Percentiles rank a stretch among this genome's conserved stretches.
phyloP scores from a whole-genome alignment of 2,888 invertebrate genomes.

The Polyploca ridens region DNA sequence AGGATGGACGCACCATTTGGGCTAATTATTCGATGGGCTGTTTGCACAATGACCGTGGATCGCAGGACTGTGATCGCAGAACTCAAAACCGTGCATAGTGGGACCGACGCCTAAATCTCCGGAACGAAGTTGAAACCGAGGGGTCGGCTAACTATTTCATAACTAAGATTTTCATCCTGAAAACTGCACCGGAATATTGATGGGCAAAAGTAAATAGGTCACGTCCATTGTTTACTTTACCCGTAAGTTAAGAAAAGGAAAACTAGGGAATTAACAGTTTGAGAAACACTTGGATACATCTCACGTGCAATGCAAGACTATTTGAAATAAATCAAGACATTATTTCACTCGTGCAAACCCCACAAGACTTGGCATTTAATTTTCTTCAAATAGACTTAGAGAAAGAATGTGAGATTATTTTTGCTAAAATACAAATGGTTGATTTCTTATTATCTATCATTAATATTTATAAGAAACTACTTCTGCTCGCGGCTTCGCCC shows the following conservation, averaged over 20 bases:
- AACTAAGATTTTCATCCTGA: not conserved
- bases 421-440: not conserved
- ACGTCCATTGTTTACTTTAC: not conserved
- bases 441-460: not conserved
- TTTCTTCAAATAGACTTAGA: not conserved
- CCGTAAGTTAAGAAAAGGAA: constrained; percentile 1
- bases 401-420: not conserved
- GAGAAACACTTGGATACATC: not conserved
- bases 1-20: too few species aligned
- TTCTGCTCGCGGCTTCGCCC: too few species aligned
- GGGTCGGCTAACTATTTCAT: not conserved
- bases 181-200: constrained; percentile 3
- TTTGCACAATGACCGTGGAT: too few species aligned
- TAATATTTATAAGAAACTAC: too few species aligned
- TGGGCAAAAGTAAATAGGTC: not conserved
- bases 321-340: not conserved
- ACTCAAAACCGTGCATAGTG: too few species aligned
- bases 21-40: too few species aligned
- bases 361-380: not conserved
- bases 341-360: constrained; percentile 8
- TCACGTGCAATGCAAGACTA: not conserved
- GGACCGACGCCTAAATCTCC: too few species aligned
- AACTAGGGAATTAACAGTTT: not conserved
- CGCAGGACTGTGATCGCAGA: too few species aligned
- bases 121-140: too few species aligned